A percentile compares a stretch with the other conserved stretches of the same genome.
phyloP scores from a whole-genome alignment of 2,888 invertebrate genomes.

The Phalangium opilio region DNA sequence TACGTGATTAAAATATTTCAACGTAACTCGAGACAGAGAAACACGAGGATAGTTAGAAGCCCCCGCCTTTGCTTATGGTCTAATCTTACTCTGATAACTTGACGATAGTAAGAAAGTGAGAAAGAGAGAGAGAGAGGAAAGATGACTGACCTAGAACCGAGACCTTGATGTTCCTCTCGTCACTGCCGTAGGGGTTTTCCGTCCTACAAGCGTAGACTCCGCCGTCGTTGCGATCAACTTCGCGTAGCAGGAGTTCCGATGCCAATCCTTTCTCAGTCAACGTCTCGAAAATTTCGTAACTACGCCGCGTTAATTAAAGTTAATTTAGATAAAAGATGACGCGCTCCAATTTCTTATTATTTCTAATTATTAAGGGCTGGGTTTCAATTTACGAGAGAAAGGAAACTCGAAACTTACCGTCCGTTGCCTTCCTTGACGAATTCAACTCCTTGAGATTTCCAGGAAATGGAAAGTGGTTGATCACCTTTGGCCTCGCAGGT shows the following conservation, averaged over 20 bases:
- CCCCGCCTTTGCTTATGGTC: too few relatives aligned
- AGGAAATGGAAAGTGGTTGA: slow-evolving; percentile 18
- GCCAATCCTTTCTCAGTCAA: slow-evolving; percentile 17
- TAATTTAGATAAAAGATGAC: background rate
- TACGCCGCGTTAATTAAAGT: slow-evolving; percentile 1
- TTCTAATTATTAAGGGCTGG: too few relatives aligned
- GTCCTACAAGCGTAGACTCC: slow-evolving; percentile 19
- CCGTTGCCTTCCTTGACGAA: slow-evolving; percentile 14
- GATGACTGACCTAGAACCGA: slow-evolving; percentile 17
- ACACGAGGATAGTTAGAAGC: too few relatives aligned
- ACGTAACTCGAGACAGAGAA: too few relatives aligned
- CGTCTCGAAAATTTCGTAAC: slow-evolving; percentile 21
- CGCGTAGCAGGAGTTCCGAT: slow-evolving; percentile 19
- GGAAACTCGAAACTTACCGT: slow-evolving; percentile 4
- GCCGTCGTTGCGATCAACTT: slow-evolving; percentile 20
- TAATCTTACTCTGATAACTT: too few relatives aligned
- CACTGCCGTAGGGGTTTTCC: slow-evolving; percentile 20
- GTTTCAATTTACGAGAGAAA: background rate
- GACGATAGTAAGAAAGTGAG: too few relatives aligned
- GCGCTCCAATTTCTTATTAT: too few relatives aligned
- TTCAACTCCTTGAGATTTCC: slow-evolving; percentile 15
- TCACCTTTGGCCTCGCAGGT: slow-evolving; percentile 20
- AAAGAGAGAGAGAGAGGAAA: background rate
- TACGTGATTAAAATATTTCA: too few relatives aligned
- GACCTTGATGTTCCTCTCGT: slow-evolving; percentile 20